Conservation (phyloP, 2,888 invertebrate genomes). For the Scaptodrosophila latifasciaeformis region DNA sequence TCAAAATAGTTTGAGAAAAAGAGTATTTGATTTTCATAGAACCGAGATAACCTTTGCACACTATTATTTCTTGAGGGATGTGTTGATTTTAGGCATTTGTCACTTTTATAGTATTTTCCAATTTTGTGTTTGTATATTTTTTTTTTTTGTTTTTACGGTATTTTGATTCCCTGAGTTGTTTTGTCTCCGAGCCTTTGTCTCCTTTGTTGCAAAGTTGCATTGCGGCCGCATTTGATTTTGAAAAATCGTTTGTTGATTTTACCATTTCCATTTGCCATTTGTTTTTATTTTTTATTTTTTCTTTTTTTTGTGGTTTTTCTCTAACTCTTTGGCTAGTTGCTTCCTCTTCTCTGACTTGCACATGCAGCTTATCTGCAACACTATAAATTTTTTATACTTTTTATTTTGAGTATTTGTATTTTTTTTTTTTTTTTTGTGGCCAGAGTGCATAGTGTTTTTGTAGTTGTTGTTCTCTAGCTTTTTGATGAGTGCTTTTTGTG, state of each 20-base stretch:
- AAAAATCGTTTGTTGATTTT: background rate
- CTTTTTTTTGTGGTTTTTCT: background rate
- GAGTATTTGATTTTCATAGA: no score
- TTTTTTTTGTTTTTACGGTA: conserved; percentile 37
- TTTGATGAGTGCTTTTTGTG: conserved; percentile 14
- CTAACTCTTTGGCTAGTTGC: conserved; percentile 2
- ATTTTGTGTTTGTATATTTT: conserved; percentile 17
- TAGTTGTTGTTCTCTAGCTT: conserved; percentile 17
- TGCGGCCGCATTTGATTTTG: background rate
- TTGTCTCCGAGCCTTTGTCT: background rate
- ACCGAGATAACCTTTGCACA: no score
- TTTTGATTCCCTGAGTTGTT: conserved; percentile 35
- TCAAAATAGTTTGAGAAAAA: no score
- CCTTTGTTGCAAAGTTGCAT: background rate
- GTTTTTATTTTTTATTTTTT: conserved; percentile 15
- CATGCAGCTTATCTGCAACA: conserved; percentile 45
- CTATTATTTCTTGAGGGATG: no score
- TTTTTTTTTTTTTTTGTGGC: conserved; percentile 10
- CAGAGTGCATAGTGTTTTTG: conserved; percentile 2
- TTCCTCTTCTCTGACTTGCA: background rate
- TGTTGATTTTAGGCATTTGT: no score
- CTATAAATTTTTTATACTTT: conserved; percentile 38
- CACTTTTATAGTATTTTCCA: no score
- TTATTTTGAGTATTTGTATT: conserved; percentile 2
- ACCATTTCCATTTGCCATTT: background rate